Conservation (phyloP, 1,140 invertebrate species). For the Camponotus pennsylvanicus region DNA sequence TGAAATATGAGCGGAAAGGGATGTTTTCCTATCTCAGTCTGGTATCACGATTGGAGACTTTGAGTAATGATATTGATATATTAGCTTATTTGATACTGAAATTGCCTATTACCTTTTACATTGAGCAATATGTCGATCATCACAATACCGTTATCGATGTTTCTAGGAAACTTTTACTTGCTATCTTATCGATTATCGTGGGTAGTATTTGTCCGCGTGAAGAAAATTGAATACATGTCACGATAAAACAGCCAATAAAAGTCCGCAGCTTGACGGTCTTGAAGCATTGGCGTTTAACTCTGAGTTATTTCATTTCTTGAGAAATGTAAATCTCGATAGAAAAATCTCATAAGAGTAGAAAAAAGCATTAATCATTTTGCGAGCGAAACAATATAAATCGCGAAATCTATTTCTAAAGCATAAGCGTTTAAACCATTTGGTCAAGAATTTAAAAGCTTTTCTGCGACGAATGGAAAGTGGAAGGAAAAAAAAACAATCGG, state of each 20-base stretch:
- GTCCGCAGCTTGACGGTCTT: not conserved
- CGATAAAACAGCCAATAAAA: not conserved
- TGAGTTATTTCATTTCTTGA: not conserved
- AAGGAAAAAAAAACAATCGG: not conserved
- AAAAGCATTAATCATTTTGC: slow-evolving; percentile 1
- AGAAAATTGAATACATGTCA: slow-evolving; percentile 11
- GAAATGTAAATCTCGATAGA: not conserved
- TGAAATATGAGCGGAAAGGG: slow-evolving; percentile 45
- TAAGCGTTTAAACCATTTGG: slow-evolving; percentile 22
- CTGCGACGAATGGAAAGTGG: not conserved
- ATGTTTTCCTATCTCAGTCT: slow-evolving; percentile 57
- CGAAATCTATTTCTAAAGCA: slow-evolving; percentile 13
- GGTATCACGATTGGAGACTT: slow-evolving; percentile 49
- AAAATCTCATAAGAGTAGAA: not conserved
- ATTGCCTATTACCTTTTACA: slow-evolving; percentile 68
- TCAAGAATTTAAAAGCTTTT: slow-evolving; percentile 25
- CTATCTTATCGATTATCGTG: slow-evolving; percentile 57
- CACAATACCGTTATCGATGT: slow-evolving; percentile 34
- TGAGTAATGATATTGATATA: slow-evolving; percentile 70
- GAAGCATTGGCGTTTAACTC: not conserved
- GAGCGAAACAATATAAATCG: slow-evolving; percentile 10
- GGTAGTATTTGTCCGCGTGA: slow-evolving; percentile 19
- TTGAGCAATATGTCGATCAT: slow-evolving; percentile 65
- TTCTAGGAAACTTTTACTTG: not conserved
- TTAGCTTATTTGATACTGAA: slow-evolving; percentile 72